Base-by-base conservation (phyloP, 2,888 invertebrate genomes). In the Eumerus sabulonum region DNA sequence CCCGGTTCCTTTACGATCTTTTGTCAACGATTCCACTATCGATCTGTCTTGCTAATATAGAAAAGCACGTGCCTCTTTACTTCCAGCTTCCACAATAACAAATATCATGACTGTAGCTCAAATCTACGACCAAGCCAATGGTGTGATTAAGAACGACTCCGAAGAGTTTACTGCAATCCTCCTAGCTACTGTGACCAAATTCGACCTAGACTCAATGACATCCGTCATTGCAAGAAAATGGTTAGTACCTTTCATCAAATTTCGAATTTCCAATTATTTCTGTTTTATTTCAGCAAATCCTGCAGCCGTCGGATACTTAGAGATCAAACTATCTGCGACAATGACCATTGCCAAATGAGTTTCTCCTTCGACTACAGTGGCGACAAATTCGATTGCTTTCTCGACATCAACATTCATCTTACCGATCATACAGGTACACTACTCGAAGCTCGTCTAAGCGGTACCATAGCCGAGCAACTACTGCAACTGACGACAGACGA, bases 391-490 rank as follows among this genome's bases (percentile, higher is more conserved):
- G 85, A 85, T 38, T 84, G 87, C 42, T 88, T 86, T 47, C 91
- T 91, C 70, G 93, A 94, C 83, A 87, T 94, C n/a, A 90, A 90
- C 62, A 88, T 94, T 1, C 91, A 91, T 2, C 88, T 94, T 42
- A 90, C 92, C 9, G 94, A 94, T 86, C 93, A 93, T 79, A 94
- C 94, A 0, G 94, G 94, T 9, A 92, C 93, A 19, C 82, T 94
- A 14, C 85, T 87, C 0, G 92, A 90, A 74, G 87, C 92, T 54
- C 90, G 91, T 9, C 88, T 94, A 9, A 90, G 90, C 18, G 90
- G 92, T n/a, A 88, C 88, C 64, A 87, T 90, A 47, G 91, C 94
- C 0, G 92, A 92, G 85, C 90, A 90, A n/a, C 86, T 92, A 9
- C 86, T 94, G 9, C 91, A 90, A 50, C 90, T 91, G 82, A 89